phyloP scores from a whole-genome alignment of 1,140 invertebrate species.

The Augochlora pura region DNA sequence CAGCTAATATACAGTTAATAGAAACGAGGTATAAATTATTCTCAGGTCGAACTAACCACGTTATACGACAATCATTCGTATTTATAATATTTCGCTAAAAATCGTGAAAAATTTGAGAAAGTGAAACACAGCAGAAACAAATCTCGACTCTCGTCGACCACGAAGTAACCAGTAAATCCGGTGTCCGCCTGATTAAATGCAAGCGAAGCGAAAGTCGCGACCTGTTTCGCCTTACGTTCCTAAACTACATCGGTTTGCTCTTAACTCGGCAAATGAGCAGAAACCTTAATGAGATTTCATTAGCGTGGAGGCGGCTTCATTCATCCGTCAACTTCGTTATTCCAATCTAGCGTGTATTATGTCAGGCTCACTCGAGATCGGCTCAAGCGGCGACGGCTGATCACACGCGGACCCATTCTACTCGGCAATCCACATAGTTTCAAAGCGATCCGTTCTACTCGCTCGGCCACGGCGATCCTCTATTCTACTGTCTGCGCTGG shows the following conservation, averaged over 20 bases:
- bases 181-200: background rate
- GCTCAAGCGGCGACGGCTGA: background rate
- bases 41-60: too few relatives aligned
- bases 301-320: background rate
- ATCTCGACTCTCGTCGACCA: too few relatives aligned
- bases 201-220: background rate
- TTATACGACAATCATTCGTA: too few relatives aligned
- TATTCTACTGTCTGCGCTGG: background rate
- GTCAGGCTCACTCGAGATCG: background rate
- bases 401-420: background rate
- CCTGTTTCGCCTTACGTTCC: background rate
- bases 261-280: conserved; percentile 25
- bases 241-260: conserved; percentile 17
- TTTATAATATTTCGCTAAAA: too few relatives aligned
- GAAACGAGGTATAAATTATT: too few relatives aligned
- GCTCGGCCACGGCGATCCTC: background rate
- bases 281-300: background rate
- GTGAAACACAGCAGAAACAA: too few relatives aligned
- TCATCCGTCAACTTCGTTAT: background rate
- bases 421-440: background rate
- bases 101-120: too few relatives aligned
- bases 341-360: background rate
- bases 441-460: background rate
- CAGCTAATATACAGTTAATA: too few relatives aligned
- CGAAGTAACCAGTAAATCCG: background rate